phyloP scores from a whole-genome alignment of 1,140 invertebrate genomes.

The Solenopsis invicta region DNA sequence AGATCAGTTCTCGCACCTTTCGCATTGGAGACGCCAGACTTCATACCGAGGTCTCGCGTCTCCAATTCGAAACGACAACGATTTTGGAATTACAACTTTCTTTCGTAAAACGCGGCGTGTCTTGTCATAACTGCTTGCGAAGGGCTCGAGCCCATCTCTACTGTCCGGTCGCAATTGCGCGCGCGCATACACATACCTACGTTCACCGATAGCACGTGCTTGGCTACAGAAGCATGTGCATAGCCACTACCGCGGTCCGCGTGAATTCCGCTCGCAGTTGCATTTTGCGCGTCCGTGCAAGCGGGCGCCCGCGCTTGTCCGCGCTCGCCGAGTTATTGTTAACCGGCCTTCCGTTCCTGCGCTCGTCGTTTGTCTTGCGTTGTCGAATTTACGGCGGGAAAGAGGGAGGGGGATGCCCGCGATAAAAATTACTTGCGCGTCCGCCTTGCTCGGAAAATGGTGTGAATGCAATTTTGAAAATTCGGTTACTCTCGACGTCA shows the following conservation, averaged over 20 bases:
- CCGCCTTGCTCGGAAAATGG: not conserved
- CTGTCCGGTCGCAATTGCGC: conserved; percentile 32
- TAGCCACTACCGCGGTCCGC: conserved; percentile 21
- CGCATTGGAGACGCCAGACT: too few relatives aligned
- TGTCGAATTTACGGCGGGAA: conserved; percentile 23
- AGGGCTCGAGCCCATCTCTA: conserved; percentile 6
- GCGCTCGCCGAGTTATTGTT: conserved; percentile 1
- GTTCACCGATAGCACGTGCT: conserved; percentile 64
- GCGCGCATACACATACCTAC: not conserved
- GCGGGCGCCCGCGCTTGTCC: conserved; percentile 27
- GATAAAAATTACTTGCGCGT: not conserved
- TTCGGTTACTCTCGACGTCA: conserved; percentile 11
- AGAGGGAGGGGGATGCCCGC: not conserved
- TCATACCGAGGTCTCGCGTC: not conserved
- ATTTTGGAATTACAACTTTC: not conserved
- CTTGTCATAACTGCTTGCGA: not conserved
- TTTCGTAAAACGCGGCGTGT: not conserved
- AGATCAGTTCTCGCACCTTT: not conserved
- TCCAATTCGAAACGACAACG: not conserved
- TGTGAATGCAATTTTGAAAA: conserved; percentile 3
- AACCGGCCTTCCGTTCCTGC: not conserved
- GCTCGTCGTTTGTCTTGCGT: conserved; percentile 23
- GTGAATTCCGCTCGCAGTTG: conserved; percentile 72
- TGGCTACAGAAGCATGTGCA: conserved; percentile 53
- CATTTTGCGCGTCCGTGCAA: conserved; percentile 70